Evolutionary conservation across 2,113 vertebrate species (phyloP).

Genomic region (Vulpes ferrilata): DNA sequence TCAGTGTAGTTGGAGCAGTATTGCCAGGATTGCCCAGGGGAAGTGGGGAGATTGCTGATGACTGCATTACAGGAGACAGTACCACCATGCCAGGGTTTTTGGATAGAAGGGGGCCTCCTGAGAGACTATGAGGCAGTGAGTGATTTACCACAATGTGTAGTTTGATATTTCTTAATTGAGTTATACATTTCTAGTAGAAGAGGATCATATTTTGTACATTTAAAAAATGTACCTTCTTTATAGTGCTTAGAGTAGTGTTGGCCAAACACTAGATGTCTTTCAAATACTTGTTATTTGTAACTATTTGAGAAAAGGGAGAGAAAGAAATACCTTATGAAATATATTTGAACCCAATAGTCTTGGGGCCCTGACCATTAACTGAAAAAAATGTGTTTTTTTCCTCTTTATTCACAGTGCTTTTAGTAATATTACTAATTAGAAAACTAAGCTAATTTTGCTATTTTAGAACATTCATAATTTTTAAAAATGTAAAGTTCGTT

Average conservation of each 20-base stretch:
- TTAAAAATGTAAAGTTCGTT: neutral
- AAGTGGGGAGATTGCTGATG: accelerated
- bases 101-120: neutral
- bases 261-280: neutral
- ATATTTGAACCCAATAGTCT: neutral
- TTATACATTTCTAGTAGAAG: neutral
- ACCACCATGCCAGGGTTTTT: neutral
- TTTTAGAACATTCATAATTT: conserved; percentile 1
- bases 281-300: neutral
- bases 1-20: neutral
- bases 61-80: neutral
- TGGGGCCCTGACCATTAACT: neutral
- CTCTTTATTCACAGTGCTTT: neutral
- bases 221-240: neutral
- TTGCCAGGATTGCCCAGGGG: neutral
- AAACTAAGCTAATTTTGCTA: conserved; percentile 36
- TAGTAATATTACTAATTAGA: neutral
- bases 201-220: neutral
- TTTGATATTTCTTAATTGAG: neutral
- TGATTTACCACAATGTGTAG: neutral
- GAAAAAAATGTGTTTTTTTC: neutral
- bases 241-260: neutral
- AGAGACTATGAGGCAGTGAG: neutral
- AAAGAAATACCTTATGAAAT: neutral
- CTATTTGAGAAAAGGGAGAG: neutral